Base-by-base conservation (phyloP, 2,797 vertebrate species). In the Clarias laeviceps region DNA sequence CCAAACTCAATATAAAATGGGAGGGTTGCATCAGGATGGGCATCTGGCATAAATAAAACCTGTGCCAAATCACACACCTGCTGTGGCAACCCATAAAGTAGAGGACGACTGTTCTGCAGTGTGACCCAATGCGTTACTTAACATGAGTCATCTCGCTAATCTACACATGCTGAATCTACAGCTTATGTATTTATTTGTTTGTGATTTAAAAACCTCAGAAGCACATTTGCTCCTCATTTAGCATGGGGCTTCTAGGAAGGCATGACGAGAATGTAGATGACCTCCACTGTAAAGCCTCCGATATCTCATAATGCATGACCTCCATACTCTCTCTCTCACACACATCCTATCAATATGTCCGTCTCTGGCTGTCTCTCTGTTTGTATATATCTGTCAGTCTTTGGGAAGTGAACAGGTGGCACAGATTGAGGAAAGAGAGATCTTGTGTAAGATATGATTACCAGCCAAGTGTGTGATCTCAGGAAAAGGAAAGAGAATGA, bases 361-460 rank as follows among this genome's bases (percentile, higher is more conserved):
- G 8, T 22, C 29, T 82, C 34, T 40, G 5, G 24, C 62, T 68
- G 20, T 40, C n/a, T 59, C 57, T 54, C 37, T 22, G n/a, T 70
- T 50, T 27, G 29, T 61, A 69, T 32, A n/a, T 24, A 9, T 50
- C 45, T 29, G 56, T 27, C 54, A 22, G 12, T n/a, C 34, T 73
- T 40, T 40, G 24, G 84, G 29, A 78, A 82, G 61, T 69, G 29
- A 86, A 88, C 86, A 88, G 88, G 86, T 88, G 88, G 45, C 66
- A 66, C 24, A 62, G 61, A 34, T 82, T 74, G 65, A 9, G 57
- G 29, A 80, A 66, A 11, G 69, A 72, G 64, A 76, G 79, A 83
- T 65, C n/a, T 61, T 70, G 66, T 79, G 61, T 72, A 69, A 74
- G 77, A 50, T 56, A 66, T 34, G 18, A 73, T 59, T 64, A 56